phyloP scores from a whole-genome alignment of 2,797 vertebrate species.

The Nothura maculosa region DNA sequence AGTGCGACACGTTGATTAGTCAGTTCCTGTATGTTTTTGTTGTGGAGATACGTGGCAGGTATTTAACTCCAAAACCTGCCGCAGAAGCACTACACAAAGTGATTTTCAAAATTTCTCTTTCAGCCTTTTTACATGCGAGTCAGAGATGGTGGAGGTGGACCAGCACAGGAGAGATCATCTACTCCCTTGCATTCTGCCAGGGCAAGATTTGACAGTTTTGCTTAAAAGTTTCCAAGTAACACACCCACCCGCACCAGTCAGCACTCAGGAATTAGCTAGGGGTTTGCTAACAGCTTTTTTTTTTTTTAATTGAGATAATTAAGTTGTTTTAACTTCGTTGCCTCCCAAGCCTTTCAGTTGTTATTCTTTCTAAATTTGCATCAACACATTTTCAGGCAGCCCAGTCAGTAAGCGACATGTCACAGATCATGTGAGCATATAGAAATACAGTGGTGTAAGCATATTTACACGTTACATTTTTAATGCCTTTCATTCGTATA shows the following conservation, averaged over 20 bases:
- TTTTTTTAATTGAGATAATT: not conserved
- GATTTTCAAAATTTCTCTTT: not conserved
- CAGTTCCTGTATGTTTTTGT: not conserved
- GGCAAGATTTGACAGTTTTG: not conserved
- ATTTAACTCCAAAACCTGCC: not conserved
- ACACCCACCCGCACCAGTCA: not conserved
- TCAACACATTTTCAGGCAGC: not conserved
- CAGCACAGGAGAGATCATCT: not conserved
- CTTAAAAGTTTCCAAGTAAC: not conserved
- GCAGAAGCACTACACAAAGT: not conserved
- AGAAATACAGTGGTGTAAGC: not conserved
- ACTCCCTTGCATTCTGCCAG: not conserved
- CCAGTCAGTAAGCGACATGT: not conserved
- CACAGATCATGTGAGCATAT: not conserved
- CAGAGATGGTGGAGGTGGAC: not conserved
- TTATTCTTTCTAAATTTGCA: not conserved
- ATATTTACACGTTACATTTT: not conserved
- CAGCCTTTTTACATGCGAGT: not conserved
- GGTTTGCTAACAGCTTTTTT: not conserved
- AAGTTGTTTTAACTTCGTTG: not conserved
- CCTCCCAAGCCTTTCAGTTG: not conserved
- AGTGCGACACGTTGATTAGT: not conserved
- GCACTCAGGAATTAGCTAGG: not conserved
- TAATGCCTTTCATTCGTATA: not conserved
- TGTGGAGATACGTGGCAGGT: not conserved